These are phyloP conservation scores for Cephalopachus bancanus DNA, from an alignment of 2,797 vertebrate genomes.

Conservation along the genomic window DNA sequence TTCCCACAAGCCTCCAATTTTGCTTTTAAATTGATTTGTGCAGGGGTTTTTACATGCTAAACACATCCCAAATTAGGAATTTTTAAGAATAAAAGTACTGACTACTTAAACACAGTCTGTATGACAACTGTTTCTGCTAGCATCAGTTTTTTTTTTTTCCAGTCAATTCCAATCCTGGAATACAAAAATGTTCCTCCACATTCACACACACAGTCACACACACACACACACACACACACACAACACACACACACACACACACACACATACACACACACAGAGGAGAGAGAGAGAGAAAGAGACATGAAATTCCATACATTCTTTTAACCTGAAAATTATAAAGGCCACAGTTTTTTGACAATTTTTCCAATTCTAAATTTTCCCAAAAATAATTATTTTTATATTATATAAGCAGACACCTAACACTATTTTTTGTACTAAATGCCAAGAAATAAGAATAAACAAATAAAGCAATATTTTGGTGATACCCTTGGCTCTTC, in stretches of 20 bases:
- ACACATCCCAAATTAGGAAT: background rate
- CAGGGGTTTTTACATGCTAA: background rate
- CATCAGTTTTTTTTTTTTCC: background rate
- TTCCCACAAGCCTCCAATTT: background rate
- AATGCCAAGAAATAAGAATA: background rate
- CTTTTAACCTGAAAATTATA: background rate
- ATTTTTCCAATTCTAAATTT: background rate
- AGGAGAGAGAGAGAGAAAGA: no score
- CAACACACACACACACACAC: no score
- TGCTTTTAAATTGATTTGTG: slow-evolving; percentile 44
- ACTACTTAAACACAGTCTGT: background rate
- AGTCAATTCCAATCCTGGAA: background rate
- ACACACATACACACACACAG: background rate
- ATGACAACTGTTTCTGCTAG: background rate
- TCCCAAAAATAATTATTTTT: background rate
- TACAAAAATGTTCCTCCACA: background rate
- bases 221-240: background rate
- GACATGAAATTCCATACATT: background rate
- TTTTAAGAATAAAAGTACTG: slow-evolving; percentile 19
- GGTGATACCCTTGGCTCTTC: background rate
- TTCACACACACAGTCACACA: background rate
- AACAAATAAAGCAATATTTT: background rate
- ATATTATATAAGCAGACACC: background rate
- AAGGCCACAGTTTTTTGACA: background rate
- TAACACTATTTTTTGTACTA: background rate